Conservation (phyloP, 2,797 vertebrate species). For the Sebastes steindachneri region DNA sequence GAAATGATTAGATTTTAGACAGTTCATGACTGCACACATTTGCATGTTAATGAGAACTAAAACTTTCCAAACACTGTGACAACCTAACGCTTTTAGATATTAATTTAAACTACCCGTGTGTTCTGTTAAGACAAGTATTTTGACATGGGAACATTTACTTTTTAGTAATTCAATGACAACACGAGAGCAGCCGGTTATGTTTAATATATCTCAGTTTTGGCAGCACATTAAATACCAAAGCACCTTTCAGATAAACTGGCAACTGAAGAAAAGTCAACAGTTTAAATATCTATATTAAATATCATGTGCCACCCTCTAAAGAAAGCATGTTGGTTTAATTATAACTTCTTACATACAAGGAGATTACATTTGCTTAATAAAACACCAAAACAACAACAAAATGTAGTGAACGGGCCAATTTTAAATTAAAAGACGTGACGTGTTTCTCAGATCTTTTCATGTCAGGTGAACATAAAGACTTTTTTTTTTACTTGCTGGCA, state of each 20-base stretch:
- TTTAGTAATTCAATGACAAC: not conserved
- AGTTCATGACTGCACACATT: slow-evolving; percentile 39
- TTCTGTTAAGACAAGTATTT: not conserved
- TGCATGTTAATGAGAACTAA: slow-evolving; percentile 41
- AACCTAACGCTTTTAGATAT: not conserved
- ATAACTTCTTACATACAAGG: not conserved
- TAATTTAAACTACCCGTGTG: not conserved
- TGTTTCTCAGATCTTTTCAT: not conserved
- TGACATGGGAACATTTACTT: slow-evolving; percentile 2
- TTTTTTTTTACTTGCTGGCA: not conserved
- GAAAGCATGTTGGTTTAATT: not conserved
- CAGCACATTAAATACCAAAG: not conserved
- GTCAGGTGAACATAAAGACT: not conserved
- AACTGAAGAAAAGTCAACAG: not conserved
- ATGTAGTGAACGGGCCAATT: not conserved
- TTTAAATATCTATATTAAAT: not conserved
- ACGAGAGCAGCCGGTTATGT: not conserved
- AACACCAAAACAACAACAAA: not conserved
- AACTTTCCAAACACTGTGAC: not conserved
- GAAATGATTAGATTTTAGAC: slow-evolving; percentile 26
- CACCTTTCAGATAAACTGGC: not conserved
- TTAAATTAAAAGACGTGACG: not conserved
- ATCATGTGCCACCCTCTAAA: not conserved
- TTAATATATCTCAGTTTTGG: not conserved
- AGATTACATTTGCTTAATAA: not conserved